Evolutionary conservation across 1,140 invertebrate species (phyloP).

Genomic region (Solen grandis): DNA sequence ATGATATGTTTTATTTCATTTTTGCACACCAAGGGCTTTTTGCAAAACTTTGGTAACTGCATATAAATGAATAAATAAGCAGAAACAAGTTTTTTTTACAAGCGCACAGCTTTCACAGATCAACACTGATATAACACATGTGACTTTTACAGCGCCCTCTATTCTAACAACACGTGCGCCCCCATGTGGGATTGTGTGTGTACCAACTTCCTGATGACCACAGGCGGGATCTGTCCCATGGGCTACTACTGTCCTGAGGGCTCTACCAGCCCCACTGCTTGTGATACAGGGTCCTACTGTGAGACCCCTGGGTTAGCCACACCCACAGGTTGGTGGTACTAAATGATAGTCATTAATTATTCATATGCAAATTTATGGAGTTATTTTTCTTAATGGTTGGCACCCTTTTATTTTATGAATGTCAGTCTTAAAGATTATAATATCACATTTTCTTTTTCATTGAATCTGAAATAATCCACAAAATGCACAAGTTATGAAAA

Average conservation of each 20-base stretch:
- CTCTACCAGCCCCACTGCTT: constrained; percentile 64
- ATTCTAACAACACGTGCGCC: constrained; percentile 77
- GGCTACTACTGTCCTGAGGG: constrained; percentile 73
- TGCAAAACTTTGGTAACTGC: no score
- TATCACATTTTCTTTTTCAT: no score
- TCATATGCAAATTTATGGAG: background rate
- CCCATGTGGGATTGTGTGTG: constrained; percentile 78
- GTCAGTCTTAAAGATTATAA: background rate
- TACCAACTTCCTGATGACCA: constrained; percentile 73
- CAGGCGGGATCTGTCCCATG: constrained; percentile 74
- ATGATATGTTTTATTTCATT: no score
- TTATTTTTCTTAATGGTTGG: background rate
- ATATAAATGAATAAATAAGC: no score
- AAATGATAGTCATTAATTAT: background rate
- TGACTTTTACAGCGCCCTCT: constrained; percentile 72
- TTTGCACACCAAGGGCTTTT: no score
- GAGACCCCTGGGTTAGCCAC: constrained; percentile 63
- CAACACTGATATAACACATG: no score
- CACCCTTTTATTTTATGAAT: background rate
- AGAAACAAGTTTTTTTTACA: no score
- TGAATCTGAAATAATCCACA: no score
- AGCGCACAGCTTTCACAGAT: no score
- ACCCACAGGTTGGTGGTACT: constrained; percentile 67
- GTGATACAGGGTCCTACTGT: constrained; percentile 70
- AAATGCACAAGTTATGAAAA: no score